Conservation (phyloP, 2,113 vertebrate species). For the Psilopogon haemacephalus region DNA sequence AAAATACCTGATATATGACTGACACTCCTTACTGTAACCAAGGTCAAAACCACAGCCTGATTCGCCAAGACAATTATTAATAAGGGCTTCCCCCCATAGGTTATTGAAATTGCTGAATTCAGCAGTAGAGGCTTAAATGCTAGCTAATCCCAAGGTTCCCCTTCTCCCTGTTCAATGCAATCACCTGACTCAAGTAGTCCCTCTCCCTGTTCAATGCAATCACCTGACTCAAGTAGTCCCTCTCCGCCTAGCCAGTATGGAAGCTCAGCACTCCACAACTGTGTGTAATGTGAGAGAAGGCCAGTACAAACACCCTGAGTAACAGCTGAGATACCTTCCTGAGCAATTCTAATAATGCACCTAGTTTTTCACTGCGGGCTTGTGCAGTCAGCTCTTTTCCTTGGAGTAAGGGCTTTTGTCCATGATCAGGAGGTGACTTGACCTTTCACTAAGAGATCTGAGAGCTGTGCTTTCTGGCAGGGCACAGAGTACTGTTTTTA, state of each 20-base stretch:
- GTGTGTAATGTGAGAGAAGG: rapidly evolving
- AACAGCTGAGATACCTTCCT: background rate
- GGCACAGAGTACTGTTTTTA: background rate
- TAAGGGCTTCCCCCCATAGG: background rate
- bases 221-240: background rate
- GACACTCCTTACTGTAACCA: background rate
- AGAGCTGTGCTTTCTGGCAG: background rate
- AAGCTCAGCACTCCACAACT: background rate
- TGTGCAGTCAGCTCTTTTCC: background rate
- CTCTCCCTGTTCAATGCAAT: background rate
- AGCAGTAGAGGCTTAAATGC: background rate
- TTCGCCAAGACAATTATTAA: background rate
- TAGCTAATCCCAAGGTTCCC: rapidly evolving
- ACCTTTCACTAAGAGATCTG: slow-evolving; percentile 23
- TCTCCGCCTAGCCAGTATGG: background rate
- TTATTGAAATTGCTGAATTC: background rate
- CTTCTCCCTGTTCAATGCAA: background rate
- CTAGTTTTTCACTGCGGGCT: background rate
- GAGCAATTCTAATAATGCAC: background rate
- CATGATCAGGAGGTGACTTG: background rate
- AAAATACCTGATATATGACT: background rate
- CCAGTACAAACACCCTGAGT: background rate
- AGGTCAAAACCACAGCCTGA: background rate
- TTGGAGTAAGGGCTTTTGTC: background rate
- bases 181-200: background rate